Evolutionary conservation across 2,888 invertebrate genomes (phyloP).

Genomic region (Acanthococcus lagerstroemiae): DNA sequence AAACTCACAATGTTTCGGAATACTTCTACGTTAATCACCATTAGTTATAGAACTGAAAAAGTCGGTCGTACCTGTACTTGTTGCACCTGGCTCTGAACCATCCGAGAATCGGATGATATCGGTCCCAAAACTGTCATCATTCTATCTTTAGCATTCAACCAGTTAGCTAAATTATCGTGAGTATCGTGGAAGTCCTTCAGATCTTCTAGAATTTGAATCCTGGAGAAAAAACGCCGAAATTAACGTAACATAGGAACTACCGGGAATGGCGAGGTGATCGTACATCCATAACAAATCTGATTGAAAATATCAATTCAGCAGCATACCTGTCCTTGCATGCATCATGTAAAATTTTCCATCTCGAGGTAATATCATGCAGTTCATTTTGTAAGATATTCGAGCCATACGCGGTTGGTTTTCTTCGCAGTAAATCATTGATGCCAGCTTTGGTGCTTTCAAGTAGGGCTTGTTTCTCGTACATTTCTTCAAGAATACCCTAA

Average conservation of each 20-base stretch:
- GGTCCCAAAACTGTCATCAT: constrained; percentile 93
- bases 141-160: constrained; percentile 86
- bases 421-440: constrained; percentile 73
- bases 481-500: constrained; percentile 67
- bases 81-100: constrained; percentile 92
- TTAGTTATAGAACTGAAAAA: no score
- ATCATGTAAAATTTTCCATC: constrained; percentile 79
- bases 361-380: constrained; percentile 66
- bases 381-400: constrained; percentile 73
- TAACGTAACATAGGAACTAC: not conserved
- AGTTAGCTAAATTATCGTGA: constrained; percentile 69
- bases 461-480: constrained; percentile 85
- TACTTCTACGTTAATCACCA: not conserved
- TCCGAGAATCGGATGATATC: constrained; percentile 87
- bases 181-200: constrained; percentile 87
- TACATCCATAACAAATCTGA: no score
- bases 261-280: no score
- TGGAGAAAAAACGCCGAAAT: constrained; percentile 37
- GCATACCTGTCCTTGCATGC: constrained; percentile 60
- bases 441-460: constrained; percentile 82
- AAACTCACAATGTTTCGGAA: not conserved
- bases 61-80: constrained; percentile 58
- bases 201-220: constrained; percentile 68
- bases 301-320: not conserved
- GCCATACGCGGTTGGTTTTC: constrained; percentile 75